Conservation (phyloP, 2,888 invertebrate genomes). For the Seira sanloemensis region DNA sequence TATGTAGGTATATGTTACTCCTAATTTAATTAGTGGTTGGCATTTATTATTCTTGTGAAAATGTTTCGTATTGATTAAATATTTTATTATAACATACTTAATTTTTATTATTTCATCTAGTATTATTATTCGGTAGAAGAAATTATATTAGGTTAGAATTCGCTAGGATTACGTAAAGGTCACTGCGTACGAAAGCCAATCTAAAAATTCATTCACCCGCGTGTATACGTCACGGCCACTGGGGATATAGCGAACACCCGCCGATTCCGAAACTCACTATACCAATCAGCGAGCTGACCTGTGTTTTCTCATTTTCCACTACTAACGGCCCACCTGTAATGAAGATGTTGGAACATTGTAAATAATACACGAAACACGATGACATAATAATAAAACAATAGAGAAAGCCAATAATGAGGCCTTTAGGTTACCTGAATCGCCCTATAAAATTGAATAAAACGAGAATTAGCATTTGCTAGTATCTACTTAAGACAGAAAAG, state of each 20-base stretch:
- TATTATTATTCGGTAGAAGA: not conserved
- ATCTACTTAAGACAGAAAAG: not conserved
- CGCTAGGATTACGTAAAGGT: slow-evolving; percentile 22
- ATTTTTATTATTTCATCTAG: not conserved
- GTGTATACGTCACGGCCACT: slow-evolving; percentile 76
- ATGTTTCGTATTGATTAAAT: not conserved
- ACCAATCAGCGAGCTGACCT: slow-evolving; percentile 74
- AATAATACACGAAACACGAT: not conserved
- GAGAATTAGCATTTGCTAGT: not conserved
- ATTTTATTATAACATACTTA: not conserved
- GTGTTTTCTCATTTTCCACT: slow-evolving; percentile 71
- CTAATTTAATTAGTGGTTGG: too few species aligned
- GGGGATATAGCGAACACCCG: slow-evolving; percentile 71
- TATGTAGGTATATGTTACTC: too few species aligned
- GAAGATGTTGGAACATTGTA: not conserved
- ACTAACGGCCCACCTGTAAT: slow-evolving; percentile 75
- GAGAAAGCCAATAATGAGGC: not conserved
- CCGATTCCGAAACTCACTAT: slow-evolving; percentile 76
- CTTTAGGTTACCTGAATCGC: slow-evolving; percentile 46
- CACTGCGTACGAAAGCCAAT: slow-evolving; percentile 74
- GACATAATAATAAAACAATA: not conserved
- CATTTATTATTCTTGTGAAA: too few species aligned
- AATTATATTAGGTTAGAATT: not conserved
- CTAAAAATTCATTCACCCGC: slow-evolving; percentile 75
- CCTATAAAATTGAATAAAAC: slow-evolving; percentile 28